A percentile compares a stretch with the other conserved stretches of the same genome.
These are phyloP conservation scores for Limonius californicus DNA, from an alignment of 1,140 invertebrate genomes.

Conservation along the genomic window DNA sequence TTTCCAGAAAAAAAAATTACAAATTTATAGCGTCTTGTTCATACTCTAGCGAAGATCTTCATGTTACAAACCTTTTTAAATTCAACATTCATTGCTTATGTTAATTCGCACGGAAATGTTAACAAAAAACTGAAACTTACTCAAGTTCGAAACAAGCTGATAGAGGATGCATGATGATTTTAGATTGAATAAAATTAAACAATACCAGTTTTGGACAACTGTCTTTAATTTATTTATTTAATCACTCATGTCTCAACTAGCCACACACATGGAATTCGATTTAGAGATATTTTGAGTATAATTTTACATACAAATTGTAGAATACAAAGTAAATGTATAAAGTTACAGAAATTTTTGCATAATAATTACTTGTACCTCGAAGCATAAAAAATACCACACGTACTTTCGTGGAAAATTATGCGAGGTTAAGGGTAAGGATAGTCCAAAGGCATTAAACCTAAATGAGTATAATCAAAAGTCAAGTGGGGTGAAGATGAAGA, in stretches of 20 bases:
- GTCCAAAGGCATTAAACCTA: background rate
- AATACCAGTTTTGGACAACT: conserved; percentile 4
- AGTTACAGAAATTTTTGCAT: background rate
- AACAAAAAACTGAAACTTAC: too few relatives aligned
- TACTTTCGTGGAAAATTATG: too few relatives aligned
- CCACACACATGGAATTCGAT: conserved; percentile 3
- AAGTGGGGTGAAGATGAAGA: background rate
- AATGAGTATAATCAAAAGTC: conserved; percentile 3
- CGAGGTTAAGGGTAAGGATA: background rate
- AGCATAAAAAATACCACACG: background rate
- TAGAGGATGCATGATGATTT: background rate
- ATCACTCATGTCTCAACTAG: conserved; percentile 2
- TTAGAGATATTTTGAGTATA: conserved; percentile 6
- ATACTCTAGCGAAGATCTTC: too few relatives aligned
- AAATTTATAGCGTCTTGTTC: too few relatives aligned
- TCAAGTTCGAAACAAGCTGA: too few relatives aligned
- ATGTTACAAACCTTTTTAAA: too few relatives aligned
- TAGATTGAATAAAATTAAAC: background rate
- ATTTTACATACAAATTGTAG: conserved; percentile 1
- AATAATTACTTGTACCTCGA: background rate
- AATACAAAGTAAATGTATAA: background rate
- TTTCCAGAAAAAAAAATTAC: too few relatives aligned
- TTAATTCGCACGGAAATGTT: too few relatives aligned
- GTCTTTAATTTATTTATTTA: conserved; percentile 8
- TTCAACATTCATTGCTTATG: too few relatives aligned